These are phyloP conservation scores for Ranitomeya variabilis DNA, from an alignment of 2,113 vertebrate genomes.

Conservation along the genomic window DNA sequence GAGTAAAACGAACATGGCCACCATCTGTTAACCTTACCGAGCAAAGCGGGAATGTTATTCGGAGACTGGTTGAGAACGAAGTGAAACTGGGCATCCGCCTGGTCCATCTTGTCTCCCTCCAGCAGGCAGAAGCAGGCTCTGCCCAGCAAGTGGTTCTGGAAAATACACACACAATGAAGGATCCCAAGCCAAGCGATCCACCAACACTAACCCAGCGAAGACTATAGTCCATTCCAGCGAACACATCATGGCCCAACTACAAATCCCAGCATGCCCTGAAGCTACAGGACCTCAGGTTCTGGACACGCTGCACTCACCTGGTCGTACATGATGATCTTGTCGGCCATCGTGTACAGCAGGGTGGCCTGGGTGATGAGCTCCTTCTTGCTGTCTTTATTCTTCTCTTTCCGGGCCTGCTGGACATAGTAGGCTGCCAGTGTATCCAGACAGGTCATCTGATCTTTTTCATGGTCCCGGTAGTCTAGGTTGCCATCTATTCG, in stretches of 20 bases:
- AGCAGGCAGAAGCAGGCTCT: slow-evolving; percentile 98
- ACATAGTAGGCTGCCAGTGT: slow-evolving; percentile 97
- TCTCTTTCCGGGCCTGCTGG: slow-evolving; percentile 95
- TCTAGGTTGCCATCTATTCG: slow-evolving; percentile 98
- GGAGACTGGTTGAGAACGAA: slow-evolving; percentile 98
- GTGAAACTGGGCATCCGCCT: slow-evolving; percentile 97
- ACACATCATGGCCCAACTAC: no score
- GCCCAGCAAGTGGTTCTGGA: slow-evolving; percentile 95
- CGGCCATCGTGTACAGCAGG: slow-evolving; percentile 96
- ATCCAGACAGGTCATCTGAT: slow-evolving; percentile 98
- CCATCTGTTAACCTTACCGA: slow-evolving; percentile 73
- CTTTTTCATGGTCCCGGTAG: slow-evolving; percentile 97
- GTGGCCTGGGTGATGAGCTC: slow-evolving; percentile 98
- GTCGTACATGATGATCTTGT: slow-evolving; percentile 99
- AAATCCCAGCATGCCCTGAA: background rate
- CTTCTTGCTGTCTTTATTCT: slow-evolving; percentile 98
- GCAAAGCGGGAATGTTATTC: slow-evolving; percentile 97
- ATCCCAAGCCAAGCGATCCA: no score
- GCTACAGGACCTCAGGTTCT: no score
- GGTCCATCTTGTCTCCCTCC: slow-evolving; percentile 99
- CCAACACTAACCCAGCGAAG: no score
- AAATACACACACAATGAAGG: background rate
- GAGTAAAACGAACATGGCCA: background rate
- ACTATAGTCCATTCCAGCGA: no score
- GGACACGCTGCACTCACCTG: slow-evolving; percentile 78